phyloP scores from a whole-genome alignment of 2,113 vertebrate species.

The Phocoena sinus region DNA sequence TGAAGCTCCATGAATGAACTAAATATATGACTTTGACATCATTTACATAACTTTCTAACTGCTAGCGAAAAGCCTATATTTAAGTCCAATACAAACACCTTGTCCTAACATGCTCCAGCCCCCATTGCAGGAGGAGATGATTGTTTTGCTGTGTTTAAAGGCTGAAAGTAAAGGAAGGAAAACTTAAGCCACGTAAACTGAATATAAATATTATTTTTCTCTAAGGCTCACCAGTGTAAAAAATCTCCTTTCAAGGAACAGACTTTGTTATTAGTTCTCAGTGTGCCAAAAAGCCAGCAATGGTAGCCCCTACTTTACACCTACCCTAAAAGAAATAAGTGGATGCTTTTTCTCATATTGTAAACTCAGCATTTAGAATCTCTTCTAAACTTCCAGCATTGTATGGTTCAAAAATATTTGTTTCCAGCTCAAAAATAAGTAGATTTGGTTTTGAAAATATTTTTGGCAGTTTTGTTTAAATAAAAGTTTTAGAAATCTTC shows the following conservation, averaged over 20 bases:
- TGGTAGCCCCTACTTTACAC: background rate
- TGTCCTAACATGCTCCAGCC: slow-evolving; percentile 35
- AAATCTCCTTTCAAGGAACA: slow-evolving; percentile 58
- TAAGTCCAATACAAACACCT: slow-evolving; percentile 25
- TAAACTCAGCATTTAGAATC: background rate
- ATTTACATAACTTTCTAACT: background rate
- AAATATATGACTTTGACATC: background rate
- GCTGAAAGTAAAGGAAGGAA: slow-evolving; percentile 52
- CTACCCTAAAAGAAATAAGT: background rate
- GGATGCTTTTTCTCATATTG: slow-evolving; percentile 12
- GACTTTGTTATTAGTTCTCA: background rate
- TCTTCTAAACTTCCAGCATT: slow-evolving; percentile 11
- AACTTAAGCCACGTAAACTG: slow-evolving; percentile 54
- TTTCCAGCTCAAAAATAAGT: slow-evolving; percentile 41
- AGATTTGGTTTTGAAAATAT: background rate
- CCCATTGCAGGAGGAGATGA: background rate
- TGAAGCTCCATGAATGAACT: background rate
- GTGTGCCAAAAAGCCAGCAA: slow-evolving; percentile 16
- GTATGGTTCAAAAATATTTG: slow-evolving; percentile 10
- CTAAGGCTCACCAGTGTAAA: slow-evolving; percentile 29
- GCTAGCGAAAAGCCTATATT: background rate
- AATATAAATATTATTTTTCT: slow-evolving; percentile 71
- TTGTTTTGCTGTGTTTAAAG: slow-evolving; percentile 34
- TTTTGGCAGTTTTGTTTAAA: slow-evolving; percentile 22
- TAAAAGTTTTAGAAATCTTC: slow-evolving; percentile 22